phyloP scores from a whole-genome alignment of 2,888 invertebrate species.

The Pseudococcus viburni region DNA sequence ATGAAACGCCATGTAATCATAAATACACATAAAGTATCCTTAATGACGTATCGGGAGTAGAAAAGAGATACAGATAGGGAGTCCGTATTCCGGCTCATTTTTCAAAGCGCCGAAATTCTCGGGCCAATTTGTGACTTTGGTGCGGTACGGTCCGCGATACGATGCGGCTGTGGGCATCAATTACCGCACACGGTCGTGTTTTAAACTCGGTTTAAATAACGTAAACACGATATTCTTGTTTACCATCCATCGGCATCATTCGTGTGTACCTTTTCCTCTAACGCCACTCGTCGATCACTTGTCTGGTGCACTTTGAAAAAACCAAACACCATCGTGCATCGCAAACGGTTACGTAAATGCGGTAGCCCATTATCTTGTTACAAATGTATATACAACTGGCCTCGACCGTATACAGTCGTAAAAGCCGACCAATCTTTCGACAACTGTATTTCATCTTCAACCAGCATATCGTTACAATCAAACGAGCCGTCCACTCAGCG shows the following conservation, averaged over 20 bases:
- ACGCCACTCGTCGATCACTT: background rate
- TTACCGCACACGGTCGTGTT: background rate
- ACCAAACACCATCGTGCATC: background rate
- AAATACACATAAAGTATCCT: conserved; percentile 45
- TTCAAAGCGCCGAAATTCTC: conserved; percentile 40
- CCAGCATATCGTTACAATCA: background rate
- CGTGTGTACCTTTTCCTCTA: background rate
- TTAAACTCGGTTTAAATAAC: background rate
- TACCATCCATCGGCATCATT: conserved; percentile 15
- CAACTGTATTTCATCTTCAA: conserved; percentile 10
- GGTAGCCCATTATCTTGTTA: conserved; percentile 52
- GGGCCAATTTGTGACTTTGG: background rate
- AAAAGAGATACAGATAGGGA: background rate
- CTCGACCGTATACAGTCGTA: background rate
- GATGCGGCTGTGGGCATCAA: conserved; percentile 18
- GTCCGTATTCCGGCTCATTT: background rate
- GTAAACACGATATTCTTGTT: conserved; percentile 45
- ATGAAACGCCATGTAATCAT: conserved; percentile 50
- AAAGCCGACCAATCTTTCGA: conserved; percentile 36
- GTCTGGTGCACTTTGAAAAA: background rate
- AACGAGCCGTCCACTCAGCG: conserved; percentile 3
- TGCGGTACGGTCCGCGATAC: background rate
- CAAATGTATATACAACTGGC: conserved; percentile 5
- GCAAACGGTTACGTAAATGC: conserved; percentile 34
- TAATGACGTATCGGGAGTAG: conserved; percentile 10